These are phyloP conservation scores for Idaea biselata DNA, from an alignment of 2,888 invertebrate species.

Conservation along the genomic window DNA sequence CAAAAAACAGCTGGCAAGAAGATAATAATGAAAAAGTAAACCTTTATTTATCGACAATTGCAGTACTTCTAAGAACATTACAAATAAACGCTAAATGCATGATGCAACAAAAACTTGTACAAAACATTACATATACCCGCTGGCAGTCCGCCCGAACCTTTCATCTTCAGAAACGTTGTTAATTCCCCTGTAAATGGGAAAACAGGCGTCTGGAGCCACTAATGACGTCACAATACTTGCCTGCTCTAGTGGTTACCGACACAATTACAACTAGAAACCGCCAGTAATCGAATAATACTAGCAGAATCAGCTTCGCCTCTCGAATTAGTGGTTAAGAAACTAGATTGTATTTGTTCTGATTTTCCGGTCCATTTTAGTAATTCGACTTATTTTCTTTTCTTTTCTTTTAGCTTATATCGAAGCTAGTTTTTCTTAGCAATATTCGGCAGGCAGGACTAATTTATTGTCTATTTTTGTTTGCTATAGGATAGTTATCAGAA, in stretches of 20 bases:
- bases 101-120: background rate
- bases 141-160: constrained; percentile 7
- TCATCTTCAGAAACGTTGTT: constrained; percentile 7
- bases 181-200: constrained; percentile 19
- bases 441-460: no score
- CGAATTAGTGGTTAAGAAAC: background rate
- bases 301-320: background rate
- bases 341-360: background rate
- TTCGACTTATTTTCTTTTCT: background rate
- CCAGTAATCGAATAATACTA: background rate
- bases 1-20: no score
- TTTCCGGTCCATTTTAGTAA: background rate
- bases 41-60: no score
- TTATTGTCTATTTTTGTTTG: no score
- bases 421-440: background rate
- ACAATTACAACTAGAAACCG: background rate
- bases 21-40: no score
- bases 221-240: constrained; percentile 9
- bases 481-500: no score
- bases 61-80: no score
- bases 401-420: background rate
- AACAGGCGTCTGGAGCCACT: constrained; percentile 15
- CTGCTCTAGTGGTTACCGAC: background rate
- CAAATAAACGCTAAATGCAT: no score
- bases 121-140: background rate